Evolutionary conservation across 2,888 invertebrate genomes (phyloP), one percentile per base, ranked within the genome.

Genomic region (Synanthedon andrenaeformis): DNA sequence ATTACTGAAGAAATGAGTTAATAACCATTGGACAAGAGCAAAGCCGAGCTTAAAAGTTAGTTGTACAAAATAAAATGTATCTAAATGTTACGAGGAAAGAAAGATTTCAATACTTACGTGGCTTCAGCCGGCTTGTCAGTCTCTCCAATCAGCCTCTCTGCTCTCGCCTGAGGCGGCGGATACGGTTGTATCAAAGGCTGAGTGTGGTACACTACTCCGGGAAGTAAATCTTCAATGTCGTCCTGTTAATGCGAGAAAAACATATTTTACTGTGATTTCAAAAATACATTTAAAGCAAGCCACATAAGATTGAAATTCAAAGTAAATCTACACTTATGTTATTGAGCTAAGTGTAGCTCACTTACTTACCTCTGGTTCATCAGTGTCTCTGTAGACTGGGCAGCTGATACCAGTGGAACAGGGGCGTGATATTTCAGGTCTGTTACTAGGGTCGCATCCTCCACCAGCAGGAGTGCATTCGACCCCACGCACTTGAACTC

Each of bases 401-500:
- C 95, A 95, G 62, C 90, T 90, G 65, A 93, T 91, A 55, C 92
- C 93, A 11, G 93, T 92, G 51, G 92, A 91, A 70, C 96, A 96
- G 42, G 92, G 89, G 66, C 93, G 90, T 42, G 92, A 91, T 58
- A 90, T 89, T 55, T 90, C 89, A 0, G 95, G 96, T 68, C 92
- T 90, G 55, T 90, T 86, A 11, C 84, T 77, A 1, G 90, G 89
- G 63, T 93, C 92, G 70, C 96, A 96, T 51, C 90, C 82, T 0
- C 82, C 86, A 62, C 76, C 89, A 58, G 81, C 90, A 74, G 90
- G 92, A 56, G 92, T 89, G 74, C 97, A 97, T 69, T 94, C 93
- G 52, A 96, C 93, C 42, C 91, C 91, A 14, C 97, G 90, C 23
- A 92, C 92, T 79, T 95, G 95, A 41, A 93, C 88, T 0, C 97